Percentiles rank a stretch among this genome's conserved stretches.
These are phyloP conservation scores for Lamellibrachia satsuma DNA, from an alignment of 2,888 invertebrate species.

Conservation along the genomic window DNA sequence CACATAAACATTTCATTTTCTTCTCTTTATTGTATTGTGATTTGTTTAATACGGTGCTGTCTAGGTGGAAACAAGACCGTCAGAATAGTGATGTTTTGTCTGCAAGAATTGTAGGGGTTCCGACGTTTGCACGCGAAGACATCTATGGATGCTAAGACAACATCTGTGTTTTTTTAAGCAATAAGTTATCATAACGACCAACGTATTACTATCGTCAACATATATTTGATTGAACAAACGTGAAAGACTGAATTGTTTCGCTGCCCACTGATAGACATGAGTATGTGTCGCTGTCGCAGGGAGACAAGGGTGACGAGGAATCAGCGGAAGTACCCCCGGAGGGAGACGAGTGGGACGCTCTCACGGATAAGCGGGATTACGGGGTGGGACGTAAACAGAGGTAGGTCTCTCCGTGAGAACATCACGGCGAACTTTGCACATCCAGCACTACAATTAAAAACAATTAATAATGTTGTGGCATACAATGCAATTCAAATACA, in stretches of 20 bases:
- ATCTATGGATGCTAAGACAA: too few relatives aligned
- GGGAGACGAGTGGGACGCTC: constrained; percentile 20
- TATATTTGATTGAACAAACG: too few relatives aligned
- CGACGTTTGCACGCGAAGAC: too few relatives aligned
- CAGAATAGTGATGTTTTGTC: background rate
- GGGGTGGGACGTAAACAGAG: background rate
- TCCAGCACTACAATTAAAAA: background rate
- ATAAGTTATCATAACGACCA: too few relatives aligned
- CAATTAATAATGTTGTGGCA: too few relatives aligned
- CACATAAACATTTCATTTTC: background rate
- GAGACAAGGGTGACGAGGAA: background rate
- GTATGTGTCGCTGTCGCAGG: background rate
- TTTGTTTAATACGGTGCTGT: too few relatives aligned
- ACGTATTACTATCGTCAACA: too few relatives aligned
- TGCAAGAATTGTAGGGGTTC: background rate
- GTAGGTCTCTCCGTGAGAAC: background rate
- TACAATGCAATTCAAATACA: too few relatives aligned
- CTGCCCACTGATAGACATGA: background rate
- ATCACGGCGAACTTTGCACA: background rate
- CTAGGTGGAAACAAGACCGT: background rate
- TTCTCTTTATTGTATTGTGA: background rate
- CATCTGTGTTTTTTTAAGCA: too few relatives aligned
- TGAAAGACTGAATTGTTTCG: background rate
- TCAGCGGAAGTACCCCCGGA: background rate
- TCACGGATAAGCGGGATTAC: constrained; percentile 22